Conservation (phyloP, 2,888 invertebrate species). For the Gymnocheta viridis region DNA sequence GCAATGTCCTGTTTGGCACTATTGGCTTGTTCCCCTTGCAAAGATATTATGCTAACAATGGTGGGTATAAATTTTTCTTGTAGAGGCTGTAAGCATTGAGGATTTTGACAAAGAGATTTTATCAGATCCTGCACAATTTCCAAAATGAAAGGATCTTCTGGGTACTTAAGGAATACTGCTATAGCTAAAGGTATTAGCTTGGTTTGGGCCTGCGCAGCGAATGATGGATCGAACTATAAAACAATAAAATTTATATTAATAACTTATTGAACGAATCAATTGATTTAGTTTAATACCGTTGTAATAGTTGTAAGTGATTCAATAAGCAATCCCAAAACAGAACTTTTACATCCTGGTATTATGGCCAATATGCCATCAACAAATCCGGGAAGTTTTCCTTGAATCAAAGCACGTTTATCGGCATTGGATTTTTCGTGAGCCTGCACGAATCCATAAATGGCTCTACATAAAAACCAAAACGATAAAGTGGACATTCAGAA, state of each 20-base stretch:
- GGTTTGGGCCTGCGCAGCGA: conserved; percentile 85
- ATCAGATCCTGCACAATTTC: conserved; percentile 86
- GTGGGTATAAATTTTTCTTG: conserved; percentile 87
- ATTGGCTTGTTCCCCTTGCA: conserved; percentile 77
- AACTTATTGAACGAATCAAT: neutral
- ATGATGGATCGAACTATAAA: conserved; percentile 84
- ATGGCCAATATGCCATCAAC: conserved; percentile 83
- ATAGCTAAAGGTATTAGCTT: conserved; percentile 86
- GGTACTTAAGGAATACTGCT: conserved; percentile 87
- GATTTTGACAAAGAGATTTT: conserved; percentile 85
- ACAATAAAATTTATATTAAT: conserved; percentile 10
- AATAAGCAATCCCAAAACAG: conserved; percentile 83
- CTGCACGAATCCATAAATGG: conserved; percentile 81
- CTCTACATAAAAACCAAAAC: conserved; percentile 65
- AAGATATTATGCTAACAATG: conserved; percentile 83
- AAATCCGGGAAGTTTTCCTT: conserved; percentile 83
- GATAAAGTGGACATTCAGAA: neutral
- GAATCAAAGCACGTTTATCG: conserved; percentile 80
- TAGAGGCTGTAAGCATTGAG: conserved; percentile 84
- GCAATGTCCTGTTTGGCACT: conserved; percentile 83
- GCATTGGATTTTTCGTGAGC: conserved; percentile 82
- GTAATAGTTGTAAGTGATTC: conserved; percentile 83
- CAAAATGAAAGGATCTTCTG: conserved; percentile 85
- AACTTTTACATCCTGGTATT: conserved; percentile 83
- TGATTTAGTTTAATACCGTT: conserved; percentile 78